Evolutionary conservation across 2,113 vertebrate species (phyloP).

Genomic region (Apodemus speciosus): DNA sequence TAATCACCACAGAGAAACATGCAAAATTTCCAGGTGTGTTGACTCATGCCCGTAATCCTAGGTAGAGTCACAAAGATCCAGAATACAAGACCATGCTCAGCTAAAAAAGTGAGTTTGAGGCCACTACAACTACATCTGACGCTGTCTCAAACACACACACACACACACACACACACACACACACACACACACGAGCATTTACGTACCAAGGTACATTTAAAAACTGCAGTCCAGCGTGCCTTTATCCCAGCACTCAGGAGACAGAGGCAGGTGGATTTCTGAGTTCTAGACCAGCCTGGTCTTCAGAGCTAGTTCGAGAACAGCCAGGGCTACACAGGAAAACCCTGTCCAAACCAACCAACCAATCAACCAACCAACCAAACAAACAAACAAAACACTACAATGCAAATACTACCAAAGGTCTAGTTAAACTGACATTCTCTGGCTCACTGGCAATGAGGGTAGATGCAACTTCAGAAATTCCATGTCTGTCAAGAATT

Average conservation of each 20-base stretch:
- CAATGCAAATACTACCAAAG: background rate
- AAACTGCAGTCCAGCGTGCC: background rate
- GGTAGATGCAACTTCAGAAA: conserved; percentile 1
- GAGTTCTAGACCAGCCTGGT: background rate
- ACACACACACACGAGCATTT: background rate
- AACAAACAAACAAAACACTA: too few species aligned
- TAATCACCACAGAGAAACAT: background rate
- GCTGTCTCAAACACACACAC: background rate
- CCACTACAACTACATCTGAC: background rate
- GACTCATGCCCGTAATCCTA: background rate
- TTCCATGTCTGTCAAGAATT: background rate
- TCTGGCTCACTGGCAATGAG: background rate
- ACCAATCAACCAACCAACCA: too few species aligned
- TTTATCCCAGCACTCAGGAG: background rate
- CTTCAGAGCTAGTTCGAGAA: background rate
- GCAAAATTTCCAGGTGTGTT: background rate
- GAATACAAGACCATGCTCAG: background rate
- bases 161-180: background rate
- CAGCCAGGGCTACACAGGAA: too few species aligned
- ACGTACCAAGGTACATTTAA: background rate
- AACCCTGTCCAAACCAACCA: background rate
- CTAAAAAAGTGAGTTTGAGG: background rate
- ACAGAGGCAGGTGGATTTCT: background rate
- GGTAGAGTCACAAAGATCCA: background rate
- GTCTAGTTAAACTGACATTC: background rate